Base-by-base conservation (phyloP, 2,113 vertebrate species). In the Dolichallabes microphthalmus region DNA sequence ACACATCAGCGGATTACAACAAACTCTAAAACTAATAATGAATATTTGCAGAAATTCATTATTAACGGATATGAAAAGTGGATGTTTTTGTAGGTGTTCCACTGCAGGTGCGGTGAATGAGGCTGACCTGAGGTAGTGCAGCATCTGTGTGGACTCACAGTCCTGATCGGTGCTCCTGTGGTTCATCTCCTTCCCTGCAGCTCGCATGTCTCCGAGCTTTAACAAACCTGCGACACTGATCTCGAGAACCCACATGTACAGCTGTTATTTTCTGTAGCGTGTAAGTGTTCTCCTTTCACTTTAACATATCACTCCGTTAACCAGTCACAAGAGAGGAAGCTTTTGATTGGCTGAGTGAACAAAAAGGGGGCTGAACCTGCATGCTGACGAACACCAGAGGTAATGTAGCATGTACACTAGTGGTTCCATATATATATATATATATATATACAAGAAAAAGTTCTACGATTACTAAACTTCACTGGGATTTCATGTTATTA, bases 121-220 rank as follows among this genome's bases (percentile, higher is more conserved):
- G 63, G 45, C 63, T 85, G 66, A 89, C 87, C 88, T 89, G 78
- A 89, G 78, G 75, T 86, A 89, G 17, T 82, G 85, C 39, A 86
- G 73, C 10, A 32, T 68, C 15, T 57, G 32, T 27, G 30, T 39
- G 19, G 66, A 22, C 57, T 73, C 84, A 19, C 58, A 61, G 61
- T 87, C 80, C 39, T 8, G 60, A 57, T 68, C 85, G 30, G 85
- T 60, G 50, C 50, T 35, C 45, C 52, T 69, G 32, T 60, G 71
- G 82, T 63, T 85, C 89, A 88, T 90, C 82, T 85, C 82, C 64
- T 53, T 45, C 9, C 30, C 39, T 27, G 25, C 14, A 30, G 15
- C 35, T 35, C 55, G 39, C 35, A n/a, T 78, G 52, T 78, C 25
- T 61, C 55, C 6, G 14, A 81, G 80, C 60, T 19, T 68, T 22